phyloP scores from a whole-genome alignment of 2,888 invertebrate genomes.

The Tachina lurida region DNA sequence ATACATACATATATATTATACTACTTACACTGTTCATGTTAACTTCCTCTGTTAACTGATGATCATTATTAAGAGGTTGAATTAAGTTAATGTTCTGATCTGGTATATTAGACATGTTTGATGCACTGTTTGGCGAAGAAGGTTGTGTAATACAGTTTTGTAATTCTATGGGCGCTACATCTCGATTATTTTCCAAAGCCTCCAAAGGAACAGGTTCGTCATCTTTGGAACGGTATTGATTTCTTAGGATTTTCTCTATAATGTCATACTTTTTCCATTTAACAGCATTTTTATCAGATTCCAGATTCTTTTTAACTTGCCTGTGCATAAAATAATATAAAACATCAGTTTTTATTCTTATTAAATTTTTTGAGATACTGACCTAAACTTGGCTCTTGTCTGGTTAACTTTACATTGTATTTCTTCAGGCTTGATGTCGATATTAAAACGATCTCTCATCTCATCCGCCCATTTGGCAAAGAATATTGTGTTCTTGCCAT shows the following conservation, averaged over 20 bases:
- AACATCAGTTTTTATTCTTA: background rate
- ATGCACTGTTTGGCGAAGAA: conserved; percentile 57
- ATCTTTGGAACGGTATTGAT: conserved; percentile 78
- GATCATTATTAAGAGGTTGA: conserved; percentile 38
- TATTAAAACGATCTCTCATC: conserved; percentile 75
- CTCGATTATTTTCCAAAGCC: conserved; percentile 78
- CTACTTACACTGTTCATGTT: conserved; percentile 64
- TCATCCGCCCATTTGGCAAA: conserved; percentile 79
- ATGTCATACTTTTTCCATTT: conserved; percentile 79
- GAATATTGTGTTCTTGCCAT: conserved; percentile 79
- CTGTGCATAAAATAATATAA: conserved; percentile 60
- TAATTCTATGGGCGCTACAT: conserved; percentile 76
- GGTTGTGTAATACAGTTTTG: conserved; percentile 58
- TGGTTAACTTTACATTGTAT: conserved; percentile 80
- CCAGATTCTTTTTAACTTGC: conserved; percentile 76
- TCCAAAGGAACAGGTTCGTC: conserved; percentile 79
- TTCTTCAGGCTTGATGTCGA: conserved; percentile 79
- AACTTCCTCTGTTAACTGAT: conserved; percentile 65
- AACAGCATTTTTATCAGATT: conserved; percentile 73
- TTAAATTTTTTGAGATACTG: conserved; percentile 16
- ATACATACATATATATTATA: too few species aligned
- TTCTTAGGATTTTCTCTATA: conserved; percentile 78
- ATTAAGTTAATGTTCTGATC: conserved; percentile 64
- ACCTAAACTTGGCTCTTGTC: conserved; percentile 80
- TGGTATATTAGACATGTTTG: conserved; percentile 67